Evolutionary conservation across 2,113 vertebrate genomes (phyloP).

Genomic region (Hiodon alosoides): DNA sequence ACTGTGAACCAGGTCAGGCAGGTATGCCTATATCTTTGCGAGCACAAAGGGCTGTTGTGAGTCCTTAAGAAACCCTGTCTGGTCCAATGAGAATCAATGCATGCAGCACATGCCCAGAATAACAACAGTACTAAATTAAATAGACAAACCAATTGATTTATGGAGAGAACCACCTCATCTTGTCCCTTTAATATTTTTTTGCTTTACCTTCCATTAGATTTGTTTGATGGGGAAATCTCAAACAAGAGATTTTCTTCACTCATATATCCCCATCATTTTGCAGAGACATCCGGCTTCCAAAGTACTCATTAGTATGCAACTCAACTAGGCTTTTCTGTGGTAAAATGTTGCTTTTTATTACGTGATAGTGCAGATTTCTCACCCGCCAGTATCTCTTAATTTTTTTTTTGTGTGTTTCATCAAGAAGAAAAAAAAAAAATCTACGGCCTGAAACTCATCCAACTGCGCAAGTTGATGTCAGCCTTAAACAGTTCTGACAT

Average conservation of each 20-base stretch:
- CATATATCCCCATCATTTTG: neutral
- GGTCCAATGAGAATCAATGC: neutral
- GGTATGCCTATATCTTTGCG: too few relatives aligned
- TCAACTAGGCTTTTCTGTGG: slow-evolving; percentile 36
- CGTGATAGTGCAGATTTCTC: slow-evolving; percentile 56
- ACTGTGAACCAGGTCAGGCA: too few relatives aligned
- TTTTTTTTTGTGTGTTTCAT: slow-evolving; percentile 67
- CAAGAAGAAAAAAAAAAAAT: slow-evolving; percentile 39
- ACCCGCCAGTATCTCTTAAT: slow-evolving; percentile 63
- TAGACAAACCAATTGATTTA: too few relatives aligned
- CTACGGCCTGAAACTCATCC: slow-evolving; percentile 43
- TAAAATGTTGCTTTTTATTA: slow-evolving; percentile 28
- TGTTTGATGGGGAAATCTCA: neutral
- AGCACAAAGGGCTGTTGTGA: neutral
- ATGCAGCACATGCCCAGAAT: neutral
- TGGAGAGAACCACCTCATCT: neutral
- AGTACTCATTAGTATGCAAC: slow-evolving; percentile 35
- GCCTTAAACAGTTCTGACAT: slow-evolving; percentile 57
- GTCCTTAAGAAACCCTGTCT: neutral
- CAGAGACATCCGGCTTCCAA: neutral
- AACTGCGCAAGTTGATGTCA: slow-evolving; percentile 54
- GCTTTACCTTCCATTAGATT: neutral
- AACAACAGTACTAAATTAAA: neutral
- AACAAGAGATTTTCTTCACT: neutral
- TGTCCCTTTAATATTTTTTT: neutral